Evolutionary conservation across 2,113 vertebrate genomes (phyloP).

Genomic region (Paratilapia polleni): DNA sequence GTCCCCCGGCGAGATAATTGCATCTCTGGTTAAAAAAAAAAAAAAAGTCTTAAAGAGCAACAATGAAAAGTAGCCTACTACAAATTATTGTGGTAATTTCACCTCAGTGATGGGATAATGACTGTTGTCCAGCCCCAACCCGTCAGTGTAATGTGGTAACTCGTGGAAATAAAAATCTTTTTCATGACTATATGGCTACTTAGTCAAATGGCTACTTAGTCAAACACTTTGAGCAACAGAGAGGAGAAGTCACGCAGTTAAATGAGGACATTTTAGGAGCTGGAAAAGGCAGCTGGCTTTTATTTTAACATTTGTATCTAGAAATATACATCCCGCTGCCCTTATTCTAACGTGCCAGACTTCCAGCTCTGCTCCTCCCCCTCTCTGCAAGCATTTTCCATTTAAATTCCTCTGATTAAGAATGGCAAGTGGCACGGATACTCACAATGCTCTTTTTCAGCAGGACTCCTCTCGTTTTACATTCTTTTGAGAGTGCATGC

Average conservation of each 20-base stretch:
- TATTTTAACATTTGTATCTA: constrained; percentile 6
- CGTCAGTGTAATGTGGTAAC: background rate
- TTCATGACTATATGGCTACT: background rate
- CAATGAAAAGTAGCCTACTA: constrained; percentile 33
- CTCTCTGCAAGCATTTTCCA: constrained; percentile 46
- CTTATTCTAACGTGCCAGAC: constrained; percentile 13
- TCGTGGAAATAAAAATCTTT: constrained; percentile 1
- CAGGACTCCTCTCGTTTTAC: constrained; percentile 51
- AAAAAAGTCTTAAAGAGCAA: constrained; percentile 11
- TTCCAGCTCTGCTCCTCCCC: constrained; percentile 28
- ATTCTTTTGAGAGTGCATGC: constrained; percentile 66
- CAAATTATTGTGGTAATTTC: background rate
- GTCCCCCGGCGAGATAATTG: constrained; percentile 32
- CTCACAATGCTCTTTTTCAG: constrained; percentile 74
- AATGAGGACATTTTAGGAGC: background rate
- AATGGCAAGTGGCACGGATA: constrained; percentile 76
- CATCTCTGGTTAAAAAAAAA: background rate
- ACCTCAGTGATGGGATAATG: constrained; percentile 1
- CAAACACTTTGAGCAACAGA: background rate
- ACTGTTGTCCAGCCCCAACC: background rate
- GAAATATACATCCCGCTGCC: constrained; percentile 22
- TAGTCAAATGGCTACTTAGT: background rate
- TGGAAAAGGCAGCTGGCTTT: background rate
- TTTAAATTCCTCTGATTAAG: constrained; percentile 77
- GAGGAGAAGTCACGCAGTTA: too few relatives aligned